Conservation (phyloP, 2,113 vertebrate species). For the Neopipo cinnamomea region DNA sequence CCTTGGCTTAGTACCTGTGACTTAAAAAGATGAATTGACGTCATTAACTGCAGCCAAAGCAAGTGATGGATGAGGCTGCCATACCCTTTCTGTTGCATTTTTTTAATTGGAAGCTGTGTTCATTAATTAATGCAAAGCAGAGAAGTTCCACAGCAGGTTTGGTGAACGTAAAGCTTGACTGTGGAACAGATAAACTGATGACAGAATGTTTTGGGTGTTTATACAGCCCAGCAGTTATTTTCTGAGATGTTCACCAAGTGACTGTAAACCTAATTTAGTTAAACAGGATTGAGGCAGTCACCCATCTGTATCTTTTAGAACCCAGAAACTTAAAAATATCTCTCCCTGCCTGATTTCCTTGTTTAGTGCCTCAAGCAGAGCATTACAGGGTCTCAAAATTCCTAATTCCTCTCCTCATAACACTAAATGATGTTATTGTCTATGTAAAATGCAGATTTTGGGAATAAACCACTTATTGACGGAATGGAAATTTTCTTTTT, state of each 20-base stretch:
- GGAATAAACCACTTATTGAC: neutral
- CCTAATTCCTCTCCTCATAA: neutral
- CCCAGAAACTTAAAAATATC: neutral
- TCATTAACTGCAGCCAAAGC: neutral
- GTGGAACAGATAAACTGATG: neutral
- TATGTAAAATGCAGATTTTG: neutral
- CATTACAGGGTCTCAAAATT: neutral
- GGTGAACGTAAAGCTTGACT: neutral
- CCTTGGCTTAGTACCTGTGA: neutral
- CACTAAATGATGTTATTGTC: neutral
- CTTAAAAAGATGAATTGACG: neutral
- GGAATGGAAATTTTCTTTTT: neutral
- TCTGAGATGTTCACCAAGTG: neutral
- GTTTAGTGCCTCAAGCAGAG: neutral
- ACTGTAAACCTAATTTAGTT: neutral
- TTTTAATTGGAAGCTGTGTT: neutral
- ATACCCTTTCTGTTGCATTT: neutral
- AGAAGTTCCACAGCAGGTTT: neutral
- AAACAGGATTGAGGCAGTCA: neutral
- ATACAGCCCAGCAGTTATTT: neutral
- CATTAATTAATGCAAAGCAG: neutral
- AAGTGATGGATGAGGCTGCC: neutral
- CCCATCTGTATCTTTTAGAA: neutral
- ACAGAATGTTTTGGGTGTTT: neutral
- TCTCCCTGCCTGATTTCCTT: neutral